These are phyloP conservation scores for Megaleporinus macrocephalus DNA, from an alignment of 2,113 vertebrate genomes.

Conservation along the genomic window DNA sequence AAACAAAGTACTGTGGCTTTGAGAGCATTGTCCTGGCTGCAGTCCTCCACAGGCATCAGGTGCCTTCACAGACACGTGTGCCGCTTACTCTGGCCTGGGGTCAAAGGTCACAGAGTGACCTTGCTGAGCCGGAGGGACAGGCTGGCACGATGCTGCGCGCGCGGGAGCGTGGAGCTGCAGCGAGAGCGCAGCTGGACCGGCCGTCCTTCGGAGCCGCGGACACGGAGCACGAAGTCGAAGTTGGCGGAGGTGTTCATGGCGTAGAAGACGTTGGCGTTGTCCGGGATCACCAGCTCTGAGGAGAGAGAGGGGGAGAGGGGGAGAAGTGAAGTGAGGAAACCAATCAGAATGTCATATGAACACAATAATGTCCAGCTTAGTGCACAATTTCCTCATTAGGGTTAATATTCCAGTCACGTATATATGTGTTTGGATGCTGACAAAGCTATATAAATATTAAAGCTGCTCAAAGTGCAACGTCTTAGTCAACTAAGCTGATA, in stretches of 20 bases:
- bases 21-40: neutral
- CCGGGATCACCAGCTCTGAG: constrained; percentile 91
- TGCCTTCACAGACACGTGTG: neutral
- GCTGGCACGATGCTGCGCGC: constrained; percentile 77
- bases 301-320: neutral
- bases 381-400: no score
- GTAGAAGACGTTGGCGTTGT: constrained; percentile 91
- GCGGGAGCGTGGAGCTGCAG: constrained; percentile 81
- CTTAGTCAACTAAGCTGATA: no score
- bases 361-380: no score
- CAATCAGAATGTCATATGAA: neutral
- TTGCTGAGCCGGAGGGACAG: constrained; percentile 84
- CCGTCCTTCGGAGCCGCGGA: constrained; percentile 67
- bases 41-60: constrained; percentile 3
- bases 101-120: constrained; percentile 78
- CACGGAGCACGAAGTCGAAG: constrained; percentile 90
- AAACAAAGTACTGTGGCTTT: neutral
- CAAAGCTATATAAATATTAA: no score
- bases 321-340: neutral
- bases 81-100: constrained; percentile 31
- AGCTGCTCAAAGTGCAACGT: no score
- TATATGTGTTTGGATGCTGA: no score
- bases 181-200: constrained; percentile 79
- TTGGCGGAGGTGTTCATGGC: constrained; percentile 93
- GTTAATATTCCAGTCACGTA: no score